Evolutionary conservation across 2,797 vertebrate genomes (phyloP).

Genomic region (Nannoperca australis): DNA sequence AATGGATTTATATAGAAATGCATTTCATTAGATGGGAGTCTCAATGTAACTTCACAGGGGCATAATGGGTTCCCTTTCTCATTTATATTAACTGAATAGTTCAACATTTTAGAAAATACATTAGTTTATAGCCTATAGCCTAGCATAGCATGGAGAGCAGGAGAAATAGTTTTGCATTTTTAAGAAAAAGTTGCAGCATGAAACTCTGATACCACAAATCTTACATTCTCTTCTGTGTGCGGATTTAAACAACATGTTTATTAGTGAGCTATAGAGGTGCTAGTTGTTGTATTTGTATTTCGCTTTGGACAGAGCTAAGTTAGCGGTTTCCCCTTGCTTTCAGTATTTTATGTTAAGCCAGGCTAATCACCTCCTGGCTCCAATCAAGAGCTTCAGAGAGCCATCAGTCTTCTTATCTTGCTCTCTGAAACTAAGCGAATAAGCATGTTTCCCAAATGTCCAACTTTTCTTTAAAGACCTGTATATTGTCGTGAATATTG

Average conservation of each 20-base stretch:
- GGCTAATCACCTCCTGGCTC: conserved; percentile 3
- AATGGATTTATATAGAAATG: conserved; percentile 19
- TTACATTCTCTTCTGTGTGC: neutral
- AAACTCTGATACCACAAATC: neutral
- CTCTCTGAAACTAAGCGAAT: neutral
- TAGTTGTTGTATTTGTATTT: neutral
- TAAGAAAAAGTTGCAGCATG: neutral
- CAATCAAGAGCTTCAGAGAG: neutral
- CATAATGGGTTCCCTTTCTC: conserved; percentile 43
- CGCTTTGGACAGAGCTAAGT: neutral
- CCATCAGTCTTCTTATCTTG: neutral
- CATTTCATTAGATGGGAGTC: neutral
- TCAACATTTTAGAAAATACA: conserved; percentile 28
- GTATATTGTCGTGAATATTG: conserved; percentile 81
- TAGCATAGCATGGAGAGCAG: conserved; percentile 12
- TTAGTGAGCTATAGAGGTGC: neutral
- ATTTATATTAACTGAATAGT: conserved; percentile 11
- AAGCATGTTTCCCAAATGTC: conserved; percentile 5
- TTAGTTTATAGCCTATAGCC: neutral
- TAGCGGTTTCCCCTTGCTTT: neutral
- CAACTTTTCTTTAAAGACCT: conserved; percentile 46
- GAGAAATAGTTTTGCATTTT: neutral
- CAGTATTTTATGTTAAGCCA: conserved; percentile 34
- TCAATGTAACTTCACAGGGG: conserved; percentile 31
- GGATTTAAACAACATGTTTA: neutral